Percentiles rank a stretch among this genome's conserved stretches.
phyloP scores from a whole-genome alignment of 1,140 invertebrate genomes.

The Geopemphigus sp. region DNA sequence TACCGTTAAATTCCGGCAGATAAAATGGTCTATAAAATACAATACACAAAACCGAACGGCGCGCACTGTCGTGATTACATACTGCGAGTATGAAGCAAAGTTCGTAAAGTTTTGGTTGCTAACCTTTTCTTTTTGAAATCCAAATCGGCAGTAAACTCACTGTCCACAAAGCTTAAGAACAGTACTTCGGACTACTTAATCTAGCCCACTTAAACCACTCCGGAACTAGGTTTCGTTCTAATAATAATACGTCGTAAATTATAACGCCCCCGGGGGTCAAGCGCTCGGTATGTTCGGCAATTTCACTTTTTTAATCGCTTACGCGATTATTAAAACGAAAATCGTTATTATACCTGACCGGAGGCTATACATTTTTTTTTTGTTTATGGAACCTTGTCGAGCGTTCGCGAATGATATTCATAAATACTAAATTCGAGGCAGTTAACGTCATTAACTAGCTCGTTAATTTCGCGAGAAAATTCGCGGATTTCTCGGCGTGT shows the following conservation, averaged over 20 bases:
- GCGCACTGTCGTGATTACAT: neutral
- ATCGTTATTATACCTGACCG: neutral
- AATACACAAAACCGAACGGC: neutral
- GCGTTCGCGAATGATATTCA: neutral
- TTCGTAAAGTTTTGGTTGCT: neutral
- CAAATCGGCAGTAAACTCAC: no score
- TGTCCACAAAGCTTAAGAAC: no score
- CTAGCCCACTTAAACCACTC: neutral
- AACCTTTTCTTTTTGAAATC: no score
- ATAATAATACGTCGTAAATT: neutral
- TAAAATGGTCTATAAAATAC: neutral
- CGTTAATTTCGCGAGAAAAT: neutral
- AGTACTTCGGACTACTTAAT: no score
- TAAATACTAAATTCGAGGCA: neutral
- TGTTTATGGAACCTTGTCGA: neutral
- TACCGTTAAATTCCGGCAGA: neutral
- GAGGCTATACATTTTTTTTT: neutral
- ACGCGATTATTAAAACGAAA: neutral
- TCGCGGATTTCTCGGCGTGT: neutral
- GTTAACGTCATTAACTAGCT: neutral
- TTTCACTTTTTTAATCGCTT: conserved; percentile 9
- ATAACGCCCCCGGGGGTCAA: neutral
- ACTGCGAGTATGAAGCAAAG: neutral
- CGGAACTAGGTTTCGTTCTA: neutral
- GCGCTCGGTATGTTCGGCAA: neutral